These are phyloP conservation scores for Torymus tubicola DNA, from an alignment of 2,888 invertebrate species.

Conservation along the genomic window DNA sequence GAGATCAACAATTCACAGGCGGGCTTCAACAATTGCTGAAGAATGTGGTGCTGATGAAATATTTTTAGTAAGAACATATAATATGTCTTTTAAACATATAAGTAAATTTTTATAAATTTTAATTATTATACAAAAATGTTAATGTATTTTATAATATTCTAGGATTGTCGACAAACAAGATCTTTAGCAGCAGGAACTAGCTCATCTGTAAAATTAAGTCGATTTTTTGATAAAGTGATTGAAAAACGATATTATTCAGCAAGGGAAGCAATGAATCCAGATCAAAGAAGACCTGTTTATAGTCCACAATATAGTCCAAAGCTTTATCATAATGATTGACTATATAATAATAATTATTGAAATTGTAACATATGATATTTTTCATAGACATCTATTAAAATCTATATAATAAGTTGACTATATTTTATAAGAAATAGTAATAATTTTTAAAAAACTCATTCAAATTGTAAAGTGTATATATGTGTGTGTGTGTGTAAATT, in stretches of 20 bases:
- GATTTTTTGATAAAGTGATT: slow-evolving; percentile 94
- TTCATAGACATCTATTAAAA: too few species aligned
- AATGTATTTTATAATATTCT: slow-evolving; percentile 53
- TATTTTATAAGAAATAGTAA: too few species aligned
- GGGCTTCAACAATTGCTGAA: slow-evolving; percentile 86
- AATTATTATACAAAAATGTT: neutral
- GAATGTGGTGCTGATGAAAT: slow-evolving; percentile 97
- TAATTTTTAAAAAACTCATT: too few species aligned
- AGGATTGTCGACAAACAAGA: slow-evolving; percentile 82
- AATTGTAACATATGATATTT: too few species aligned
- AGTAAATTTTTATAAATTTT: slow-evolving; percentile 15
- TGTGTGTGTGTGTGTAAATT: too few species aligned
- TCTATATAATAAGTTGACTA: too few species aligned
- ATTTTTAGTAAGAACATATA: slow-evolving; percentile 80
- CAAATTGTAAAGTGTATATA: too few species aligned
- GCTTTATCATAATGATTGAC: slow-evolving; percentile 78
- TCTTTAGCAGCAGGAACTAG: slow-evolving; percentile 96
- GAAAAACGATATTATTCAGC: slow-evolving; percentile 79
- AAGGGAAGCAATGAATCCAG: slow-evolving; percentile 78
- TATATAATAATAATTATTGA: neutral
- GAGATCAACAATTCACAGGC: slow-evolving; percentile 79
- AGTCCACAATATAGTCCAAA: slow-evolving; percentile 79
- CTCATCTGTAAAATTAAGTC: slow-evolving; percentile 93
- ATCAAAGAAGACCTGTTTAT: slow-evolving; percentile 77
- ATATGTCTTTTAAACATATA: slow-evolving; percentile 8